Conservation (phyloP, 2,888 invertebrate species). For the Hypselothyrea guttata region DNA sequence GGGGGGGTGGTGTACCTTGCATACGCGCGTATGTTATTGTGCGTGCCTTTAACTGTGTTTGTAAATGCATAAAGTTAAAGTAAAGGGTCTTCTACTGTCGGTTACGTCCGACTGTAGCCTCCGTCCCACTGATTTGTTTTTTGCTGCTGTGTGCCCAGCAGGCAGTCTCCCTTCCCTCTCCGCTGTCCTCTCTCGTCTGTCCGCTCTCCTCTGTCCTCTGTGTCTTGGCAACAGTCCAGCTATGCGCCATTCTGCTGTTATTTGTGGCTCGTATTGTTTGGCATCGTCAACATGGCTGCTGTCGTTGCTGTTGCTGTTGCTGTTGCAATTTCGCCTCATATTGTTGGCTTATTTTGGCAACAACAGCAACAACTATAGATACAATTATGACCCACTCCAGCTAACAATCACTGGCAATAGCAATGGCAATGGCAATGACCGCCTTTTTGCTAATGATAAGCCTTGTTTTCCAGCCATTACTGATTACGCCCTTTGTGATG, state of each 20-base stretch:
- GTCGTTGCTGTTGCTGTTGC: too few species aligned
- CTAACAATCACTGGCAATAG: conserved; percentile 17
- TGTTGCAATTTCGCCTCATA: conserved; percentile 66
- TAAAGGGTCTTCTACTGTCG: too few species aligned
- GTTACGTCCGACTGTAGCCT: too few species aligned
- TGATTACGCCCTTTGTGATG: conserved; percentile 26
- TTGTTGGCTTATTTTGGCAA: conserved; percentile 64
- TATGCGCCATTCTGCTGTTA: conserved; percentile 43
- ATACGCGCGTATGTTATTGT: too few species aligned
- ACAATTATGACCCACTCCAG: not conserved
- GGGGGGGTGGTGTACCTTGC: too few species aligned
- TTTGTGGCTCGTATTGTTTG: conserved; percentile 22
- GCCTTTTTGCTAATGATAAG: conserved; percentile 67
- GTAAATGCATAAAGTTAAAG: too few species aligned
- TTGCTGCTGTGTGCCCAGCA: conserved; percentile 17
- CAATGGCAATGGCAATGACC: conserved; percentile 62
- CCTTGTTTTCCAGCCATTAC: conserved; percentile 55
- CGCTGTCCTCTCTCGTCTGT: not conserved
- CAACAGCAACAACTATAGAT: conserved; percentile 16
- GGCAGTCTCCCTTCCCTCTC: conserved; percentile 7
- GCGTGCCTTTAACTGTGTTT: too few species aligned
- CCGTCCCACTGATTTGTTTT: not conserved
- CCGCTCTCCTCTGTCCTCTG: not conserved
- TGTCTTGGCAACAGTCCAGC: conserved; percentile 61
- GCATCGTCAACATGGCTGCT: conserved; percentile 7